These are phyloP conservation scores for Cremastobaeus sp. DNA, from an alignment of 2,888 invertebrate species.

Conservation along the genomic window DNA sequence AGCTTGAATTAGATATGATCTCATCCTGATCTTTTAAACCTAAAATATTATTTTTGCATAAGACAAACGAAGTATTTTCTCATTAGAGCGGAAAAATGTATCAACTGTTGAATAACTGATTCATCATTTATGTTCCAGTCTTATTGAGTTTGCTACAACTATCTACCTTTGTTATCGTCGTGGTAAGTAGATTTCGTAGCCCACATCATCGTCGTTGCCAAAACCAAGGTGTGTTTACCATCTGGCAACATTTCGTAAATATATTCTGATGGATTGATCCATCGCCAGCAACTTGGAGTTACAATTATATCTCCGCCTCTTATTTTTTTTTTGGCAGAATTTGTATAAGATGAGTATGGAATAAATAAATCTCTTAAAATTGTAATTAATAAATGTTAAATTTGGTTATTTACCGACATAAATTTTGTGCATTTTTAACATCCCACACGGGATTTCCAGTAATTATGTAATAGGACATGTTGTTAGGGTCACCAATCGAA, in stretches of 20 bases:
- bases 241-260: slow-evolving; percentile 80
- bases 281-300: slow-evolving; percentile 81
- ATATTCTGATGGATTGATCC: slow-evolving; percentile 82
- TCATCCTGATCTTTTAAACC: too few species aligned
- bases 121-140: background rate
- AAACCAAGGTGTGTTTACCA: slow-evolving; percentile 79
- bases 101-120: too few species aligned
- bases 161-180: too few species aligned
- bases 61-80: too few species aligned
- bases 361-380: background rate
- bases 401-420: slow-evolving; percentile 66
- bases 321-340: background rate
- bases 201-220: slow-evolving; percentile 70
- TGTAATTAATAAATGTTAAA: background rate
- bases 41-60: background rate
- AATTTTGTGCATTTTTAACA: slow-evolving; percentile 77
- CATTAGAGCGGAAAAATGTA: too few species aligned
- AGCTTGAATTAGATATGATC: too few species aligned
- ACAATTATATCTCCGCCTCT: slow-evolving; percentile 83
- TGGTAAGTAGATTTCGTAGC: slow-evolving; percentile 55
- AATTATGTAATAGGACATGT: slow-evolving; percentile 81
- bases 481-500: slow-evolving; percentile 79
- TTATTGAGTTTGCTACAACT: background rate
- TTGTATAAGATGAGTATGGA: background rate
- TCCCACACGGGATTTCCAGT: slow-evolving; percentile 83